Evolutionary conservation across 2,797 vertebrate genomes (phyloP).

Genomic region (Poeciliopsis presidionis): DNA sequence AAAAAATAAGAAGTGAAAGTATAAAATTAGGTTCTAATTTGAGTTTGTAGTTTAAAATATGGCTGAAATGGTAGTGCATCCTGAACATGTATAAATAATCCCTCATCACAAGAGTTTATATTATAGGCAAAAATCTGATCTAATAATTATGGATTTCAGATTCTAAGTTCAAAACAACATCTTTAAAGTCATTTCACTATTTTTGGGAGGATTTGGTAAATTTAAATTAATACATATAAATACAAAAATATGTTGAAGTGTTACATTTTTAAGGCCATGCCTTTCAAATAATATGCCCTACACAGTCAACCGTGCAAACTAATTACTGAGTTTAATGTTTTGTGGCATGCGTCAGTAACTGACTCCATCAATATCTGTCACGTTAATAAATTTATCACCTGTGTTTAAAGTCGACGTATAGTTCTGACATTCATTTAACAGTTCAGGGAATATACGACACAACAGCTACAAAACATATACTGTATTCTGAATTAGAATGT

Average conservation of each 20-base stretch:
- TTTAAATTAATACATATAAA: slow-evolving; percentile 24
- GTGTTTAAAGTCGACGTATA: slow-evolving; percentile 56
- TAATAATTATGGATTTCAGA: background rate
- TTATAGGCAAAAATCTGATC: background rate
- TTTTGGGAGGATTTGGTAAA: slow-evolving; percentile 34
- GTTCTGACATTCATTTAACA: slow-evolving; percentile 57
- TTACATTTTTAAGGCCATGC: slow-evolving; percentile 17
- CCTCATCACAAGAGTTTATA: background rate
- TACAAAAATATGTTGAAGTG: slow-evolving; percentile 19
- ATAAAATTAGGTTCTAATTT: background rate
- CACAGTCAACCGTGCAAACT: slow-evolving; percentile 34
- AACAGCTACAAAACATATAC: slow-evolving; percentile 60
- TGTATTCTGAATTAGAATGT: slow-evolving; percentile 67
- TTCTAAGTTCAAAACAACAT: slow-evolving; percentile 1
- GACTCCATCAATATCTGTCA: slow-evolving; percentile 36
- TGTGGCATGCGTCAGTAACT: slow-evolving; percentile 46
- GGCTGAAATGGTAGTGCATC: background rate
- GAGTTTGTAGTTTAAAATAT: background rate
- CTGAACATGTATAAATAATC: background rate
- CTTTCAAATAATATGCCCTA: slow-evolving; percentile 28
- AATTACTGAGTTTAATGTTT: slow-evolving; percentile 11
- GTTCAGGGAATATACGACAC: slow-evolving; percentile 46
- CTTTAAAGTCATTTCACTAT: slow-evolving; percentile 26
- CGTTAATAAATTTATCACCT: slow-evolving; percentile 48
- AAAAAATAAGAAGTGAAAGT: background rate